These are phyloP conservation scores for Clarias fuscus DNA, from an alignment of 2,797 vertebrate genomes.

Conservation along the genomic window DNA sequence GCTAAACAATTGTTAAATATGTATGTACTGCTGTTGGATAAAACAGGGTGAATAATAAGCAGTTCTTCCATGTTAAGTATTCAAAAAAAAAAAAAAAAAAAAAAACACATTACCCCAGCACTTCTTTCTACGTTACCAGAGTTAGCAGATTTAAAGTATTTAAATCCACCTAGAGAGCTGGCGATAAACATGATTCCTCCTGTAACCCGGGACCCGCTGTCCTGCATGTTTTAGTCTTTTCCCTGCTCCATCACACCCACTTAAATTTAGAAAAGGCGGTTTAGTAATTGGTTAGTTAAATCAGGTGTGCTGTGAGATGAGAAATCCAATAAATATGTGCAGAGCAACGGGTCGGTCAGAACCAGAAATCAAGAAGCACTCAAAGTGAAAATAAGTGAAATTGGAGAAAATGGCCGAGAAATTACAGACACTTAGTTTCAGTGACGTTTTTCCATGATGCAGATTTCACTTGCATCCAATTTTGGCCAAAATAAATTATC, in stretches of 20 bases:
- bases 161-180: background rate
- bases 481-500: background rate
- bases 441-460: background rate
- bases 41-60: background rate
- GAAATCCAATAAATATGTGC: no score
- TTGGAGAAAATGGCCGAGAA: background rate
- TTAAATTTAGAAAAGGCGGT: no score
- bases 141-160: background rate
- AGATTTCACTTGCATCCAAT: background rate
- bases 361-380: no score
- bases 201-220: no score
- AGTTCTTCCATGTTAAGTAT: background rate
- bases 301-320: no score
- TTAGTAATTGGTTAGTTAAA: no score
- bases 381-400: background rate
- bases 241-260: no score
- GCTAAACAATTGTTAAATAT: background rate
- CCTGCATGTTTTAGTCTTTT: no score
- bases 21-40: background rate
- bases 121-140: background rate
- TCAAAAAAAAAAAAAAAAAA: no score
- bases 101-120: background rate
- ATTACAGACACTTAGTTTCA: background rate
- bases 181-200: no score
- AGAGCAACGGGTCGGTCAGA: no score